Percentiles rank a stretch among this genome's conserved stretches.
phyloP scores from a whole-genome alignment of 2,797 vertebrate genomes.

The Trematomus bernacchii region DNA sequence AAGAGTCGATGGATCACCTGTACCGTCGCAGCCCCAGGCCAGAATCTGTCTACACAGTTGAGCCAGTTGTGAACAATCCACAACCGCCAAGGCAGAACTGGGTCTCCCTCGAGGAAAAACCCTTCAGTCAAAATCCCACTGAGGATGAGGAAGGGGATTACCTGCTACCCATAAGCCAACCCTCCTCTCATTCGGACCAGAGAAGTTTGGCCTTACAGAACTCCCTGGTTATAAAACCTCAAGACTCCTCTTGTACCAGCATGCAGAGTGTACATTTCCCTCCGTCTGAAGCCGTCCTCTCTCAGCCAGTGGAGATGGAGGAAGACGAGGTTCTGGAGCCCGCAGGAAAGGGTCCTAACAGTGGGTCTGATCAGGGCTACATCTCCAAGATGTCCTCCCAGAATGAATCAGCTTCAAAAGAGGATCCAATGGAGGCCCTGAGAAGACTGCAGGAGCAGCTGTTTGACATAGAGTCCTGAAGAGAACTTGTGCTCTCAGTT shows the following conservation, averaged over 20 bases:
- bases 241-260: conserved; percentile 21
- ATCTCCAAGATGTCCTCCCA: conserved; percentile 88
- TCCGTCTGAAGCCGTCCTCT: neutral
- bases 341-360: conserved; percentile 83
- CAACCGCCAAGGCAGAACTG: conserved; percentile 28
- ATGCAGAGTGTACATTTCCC: conserved; percentile 20
- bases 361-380: conserved; percentile 94
- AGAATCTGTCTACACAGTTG: conserved; percentile 24
- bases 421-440: conserved; percentile 81
- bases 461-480: conserved; percentile 46
- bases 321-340: conserved; percentile 58
- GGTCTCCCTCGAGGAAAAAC: conserved; percentile 1
- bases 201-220: conserved; percentile 20
- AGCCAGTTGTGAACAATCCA: conserved; percentile 50
- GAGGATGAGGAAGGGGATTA: conserved; percentile 59
- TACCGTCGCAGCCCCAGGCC: conserved; percentile 6
- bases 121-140: conserved; percentile 4
- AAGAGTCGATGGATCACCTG: conserved; percentile 18
- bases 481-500: neutral
- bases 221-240: conserved; percentile 13
- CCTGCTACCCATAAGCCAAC: neutral
- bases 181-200: conserved; percentile 4
- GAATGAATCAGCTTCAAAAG: conserved; percentile 63
- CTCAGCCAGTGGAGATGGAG: conserved; percentile 60
- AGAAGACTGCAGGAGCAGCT: conserved; percentile 85